Percentiles rank a stretch among this genome's conserved stretches.
These are phyloP conservation scores for Thaumatotibia leucotreta DNA, from an alignment of 1,140 invertebrate genomes.

Conservation along the genomic window DNA sequence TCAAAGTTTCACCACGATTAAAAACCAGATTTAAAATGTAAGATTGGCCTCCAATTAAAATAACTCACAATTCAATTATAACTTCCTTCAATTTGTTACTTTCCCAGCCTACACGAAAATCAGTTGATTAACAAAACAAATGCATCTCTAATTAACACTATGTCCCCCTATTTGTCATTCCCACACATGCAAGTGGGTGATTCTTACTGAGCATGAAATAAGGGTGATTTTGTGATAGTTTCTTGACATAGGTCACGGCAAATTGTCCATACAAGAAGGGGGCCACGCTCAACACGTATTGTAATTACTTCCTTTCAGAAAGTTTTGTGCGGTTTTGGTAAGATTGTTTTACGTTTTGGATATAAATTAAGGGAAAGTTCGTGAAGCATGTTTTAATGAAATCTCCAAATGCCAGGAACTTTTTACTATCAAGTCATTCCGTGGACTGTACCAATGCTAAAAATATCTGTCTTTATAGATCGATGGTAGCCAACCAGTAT, in stretches of 20 bases:
- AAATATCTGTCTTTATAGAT: no score
- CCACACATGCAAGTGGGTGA: neutral
- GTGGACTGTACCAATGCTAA: no score
- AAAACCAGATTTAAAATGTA: no score
- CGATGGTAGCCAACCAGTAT: no score
- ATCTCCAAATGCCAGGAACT: no score
- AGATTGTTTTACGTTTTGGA: neutral
- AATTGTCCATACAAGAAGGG: neutral
- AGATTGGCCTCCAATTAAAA: no score
- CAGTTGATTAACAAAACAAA: neutral
- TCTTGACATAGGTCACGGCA: neutral
- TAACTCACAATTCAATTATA: neutral
- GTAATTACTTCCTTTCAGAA: neutral
- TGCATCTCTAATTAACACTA: neutral
- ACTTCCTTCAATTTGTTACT: neutral
- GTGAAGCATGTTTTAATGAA: neutral
- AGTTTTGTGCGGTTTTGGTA: neutral
- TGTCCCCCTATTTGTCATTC: neutral
- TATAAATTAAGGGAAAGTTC: neutral
- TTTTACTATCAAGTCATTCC: no score
- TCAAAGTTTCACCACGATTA: no score
- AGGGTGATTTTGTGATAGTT: neutral
- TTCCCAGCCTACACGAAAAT: neutral
- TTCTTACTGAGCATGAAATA: neutral
- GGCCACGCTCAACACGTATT: constrained; percentile 1